Percentiles rank a stretch among this genome's conserved stretches.
Evolutionary conservation across 2,113 vertebrate genomes (phyloP).

Genomic region (Actenoides hombroni): DNA sequence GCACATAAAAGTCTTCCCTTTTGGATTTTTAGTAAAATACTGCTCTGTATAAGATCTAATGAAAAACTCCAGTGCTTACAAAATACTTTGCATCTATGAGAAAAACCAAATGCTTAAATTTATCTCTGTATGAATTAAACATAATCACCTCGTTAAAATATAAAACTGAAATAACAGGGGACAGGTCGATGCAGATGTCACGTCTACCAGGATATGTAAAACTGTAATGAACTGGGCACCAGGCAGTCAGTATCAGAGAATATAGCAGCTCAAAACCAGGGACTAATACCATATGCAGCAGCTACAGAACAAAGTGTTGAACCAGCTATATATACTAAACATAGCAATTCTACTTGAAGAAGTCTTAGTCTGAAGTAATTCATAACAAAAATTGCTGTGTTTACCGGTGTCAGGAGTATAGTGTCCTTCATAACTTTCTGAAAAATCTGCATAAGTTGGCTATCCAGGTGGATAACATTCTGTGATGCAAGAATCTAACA

Average conservation of each 20-base stretch:
- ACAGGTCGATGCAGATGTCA: slow-evolving; percentile 16
- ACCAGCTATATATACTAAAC: background rate
- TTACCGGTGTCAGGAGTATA: background rate
- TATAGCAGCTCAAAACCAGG: background rate
- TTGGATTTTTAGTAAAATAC: slow-evolving; percentile 84
- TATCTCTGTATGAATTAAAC: slow-evolving; percentile 52
- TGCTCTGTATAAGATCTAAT: slow-evolving; percentile 82
- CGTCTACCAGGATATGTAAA: slow-evolving; percentile 39
- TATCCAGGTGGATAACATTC: background rate
- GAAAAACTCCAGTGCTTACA: slow-evolving; percentile 83
- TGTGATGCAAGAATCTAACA: background rate
- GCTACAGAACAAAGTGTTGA: slow-evolving; percentile 16
- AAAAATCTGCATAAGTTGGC: background rate
- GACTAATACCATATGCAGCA: slow-evolving; percentile 19
- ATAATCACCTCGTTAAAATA: slow-evolving; percentile 45
- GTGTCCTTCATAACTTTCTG: background rate
- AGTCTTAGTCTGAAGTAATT: background rate
- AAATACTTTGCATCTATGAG: slow-evolving; percentile 73
- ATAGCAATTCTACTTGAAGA: background rate
- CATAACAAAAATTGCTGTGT: background rate
- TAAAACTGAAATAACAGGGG: slow-evolving; percentile 42
- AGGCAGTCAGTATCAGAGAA: slow-evolving; percentile 40
- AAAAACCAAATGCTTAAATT: slow-evolving; percentile 70
- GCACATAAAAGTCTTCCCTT: slow-evolving; percentile 81
- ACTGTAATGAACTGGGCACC: slow-evolving; percentile 52